phyloP scores from a whole-genome alignment of 2,797 vertebrate species.

The Zonotrichia albicollis region DNA sequence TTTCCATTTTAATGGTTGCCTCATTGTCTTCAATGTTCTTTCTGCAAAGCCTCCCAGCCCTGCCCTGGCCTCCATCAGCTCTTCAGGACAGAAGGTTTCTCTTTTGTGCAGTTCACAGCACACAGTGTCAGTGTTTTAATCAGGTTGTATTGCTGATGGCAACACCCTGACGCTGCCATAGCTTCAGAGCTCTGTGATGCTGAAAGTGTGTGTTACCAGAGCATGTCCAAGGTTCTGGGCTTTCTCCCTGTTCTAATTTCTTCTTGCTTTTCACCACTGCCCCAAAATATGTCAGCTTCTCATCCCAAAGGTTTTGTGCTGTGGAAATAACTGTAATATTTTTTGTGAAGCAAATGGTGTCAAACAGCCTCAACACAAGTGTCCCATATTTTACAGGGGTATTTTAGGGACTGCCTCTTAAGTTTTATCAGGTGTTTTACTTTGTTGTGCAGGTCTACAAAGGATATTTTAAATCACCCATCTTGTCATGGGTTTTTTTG shows the following conservation, averaged over 20 bases:
- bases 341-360: neutral
- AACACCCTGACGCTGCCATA: neutral
- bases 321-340: neutral
- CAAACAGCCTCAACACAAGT: neutral
- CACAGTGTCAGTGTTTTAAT: neutral
- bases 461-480: neutral
- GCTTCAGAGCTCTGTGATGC: neutral
- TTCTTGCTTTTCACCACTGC: neutral
- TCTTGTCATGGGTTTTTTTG: neutral
- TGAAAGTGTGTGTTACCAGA: neutral
- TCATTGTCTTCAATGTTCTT: neutral
- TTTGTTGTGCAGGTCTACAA: neutral
- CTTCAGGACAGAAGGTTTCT: neutral
- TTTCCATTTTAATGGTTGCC: neutral
- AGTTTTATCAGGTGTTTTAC: neutral
- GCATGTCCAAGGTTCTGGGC: neutral
- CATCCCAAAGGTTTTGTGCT: neutral
- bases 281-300: neutral
- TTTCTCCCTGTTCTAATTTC: neutral
- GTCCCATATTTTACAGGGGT: neutral
- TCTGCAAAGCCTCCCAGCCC: neutral
- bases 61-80: neutral
- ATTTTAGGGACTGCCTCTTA: neutral
- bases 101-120: neutral
- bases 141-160: neutral